These are phyloP conservation scores for Deilephila elpenor DNA, from an alignment of 2,888 invertebrate species.

Conservation along the genomic window DNA sequence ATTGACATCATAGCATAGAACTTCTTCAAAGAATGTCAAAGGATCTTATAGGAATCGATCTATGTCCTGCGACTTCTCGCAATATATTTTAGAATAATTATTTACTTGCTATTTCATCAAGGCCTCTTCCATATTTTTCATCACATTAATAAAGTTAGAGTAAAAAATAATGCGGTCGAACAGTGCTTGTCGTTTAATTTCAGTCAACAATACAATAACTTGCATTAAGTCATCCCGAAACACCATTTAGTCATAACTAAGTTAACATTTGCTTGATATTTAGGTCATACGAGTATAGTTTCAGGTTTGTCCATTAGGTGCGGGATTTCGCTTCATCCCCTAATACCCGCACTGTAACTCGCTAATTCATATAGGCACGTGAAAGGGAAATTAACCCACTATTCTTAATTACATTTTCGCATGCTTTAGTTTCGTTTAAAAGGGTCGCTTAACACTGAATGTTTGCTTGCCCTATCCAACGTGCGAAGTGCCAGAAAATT, in stretches of 20 bases:
- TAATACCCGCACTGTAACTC: slow-evolving; percentile 64
- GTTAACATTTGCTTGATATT: slow-evolving; percentile 28
- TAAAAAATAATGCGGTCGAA: not conserved
- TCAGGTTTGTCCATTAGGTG: slow-evolving; percentile 53
- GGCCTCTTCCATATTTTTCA: not conserved
- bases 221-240: not conserved
- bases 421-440: slow-evolving; percentile 79
- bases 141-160: not conserved
- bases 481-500: slow-evolving; percentile 22
- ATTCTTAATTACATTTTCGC: slow-evolving; percentile 82
- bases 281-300: slow-evolving; percentile 45
- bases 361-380: slow-evolving; percentile 79
- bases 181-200: not conserved
- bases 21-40: too few species aligned
- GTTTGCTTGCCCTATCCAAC: slow-evolving; percentile 28
- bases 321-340: slow-evolving; percentile 49
- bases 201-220: not conserved
- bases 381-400: slow-evolving; percentile 80
- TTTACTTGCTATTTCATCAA: too few species aligned
- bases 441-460: slow-evolving; percentile 70
- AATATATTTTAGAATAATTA: too few species aligned
- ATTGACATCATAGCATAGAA: too few species aligned
- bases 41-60: too few species aligned
- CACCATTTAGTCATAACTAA: slow-evolving; percentile 24
- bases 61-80: too few species aligned